Percentiles rank a stretch among this genome's conserved stretches.
Conservation (phyloP, 2,797 vertebrate species). For the Synanceia verrucosa region DNA sequence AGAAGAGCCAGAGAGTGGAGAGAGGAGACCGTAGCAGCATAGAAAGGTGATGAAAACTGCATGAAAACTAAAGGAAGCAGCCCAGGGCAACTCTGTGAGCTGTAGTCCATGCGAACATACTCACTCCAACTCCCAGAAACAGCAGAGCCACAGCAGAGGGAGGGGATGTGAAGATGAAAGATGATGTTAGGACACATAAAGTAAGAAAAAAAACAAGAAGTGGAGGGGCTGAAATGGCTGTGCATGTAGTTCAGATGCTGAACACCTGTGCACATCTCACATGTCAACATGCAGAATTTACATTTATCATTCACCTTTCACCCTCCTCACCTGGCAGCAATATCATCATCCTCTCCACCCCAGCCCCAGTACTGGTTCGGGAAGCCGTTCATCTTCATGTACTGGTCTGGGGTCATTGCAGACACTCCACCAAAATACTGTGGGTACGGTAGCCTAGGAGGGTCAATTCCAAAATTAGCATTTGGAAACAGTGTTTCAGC, state of each 20-base stretch:
- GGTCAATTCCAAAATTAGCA: constrained; percentile 32
- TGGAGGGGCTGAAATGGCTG: constrained; percentile 1
- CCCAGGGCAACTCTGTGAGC: constrained; percentile 36
- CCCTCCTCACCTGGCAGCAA: constrained; percentile 89
- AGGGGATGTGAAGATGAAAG: constrained; percentile 62
- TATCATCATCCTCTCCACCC: constrained; percentile 97
- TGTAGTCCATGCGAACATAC: constrained; percentile 68
- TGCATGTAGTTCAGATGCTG: background rate
- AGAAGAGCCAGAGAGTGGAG: constrained; percentile 48
- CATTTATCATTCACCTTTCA: constrained; percentile 9
- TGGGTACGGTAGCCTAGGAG: constrained; percentile 89
- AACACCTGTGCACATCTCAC: background rate
- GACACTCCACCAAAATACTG: constrained; percentile 97
- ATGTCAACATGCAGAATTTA: constrained; percentile 6
- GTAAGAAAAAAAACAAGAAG: constrained; percentile 11
- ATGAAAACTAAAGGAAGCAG: constrained; percentile 24
- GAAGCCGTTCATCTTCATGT: constrained; percentile 97
- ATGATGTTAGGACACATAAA: constrained; percentile 46
- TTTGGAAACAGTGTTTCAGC: constrained; percentile 24
- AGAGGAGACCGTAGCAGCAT: constrained; percentile 42
- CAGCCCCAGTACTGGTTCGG: constrained; percentile 98
- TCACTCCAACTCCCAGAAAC: constrained; percentile 74
- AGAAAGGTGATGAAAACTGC: constrained; percentile 29
- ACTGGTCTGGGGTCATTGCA: constrained; percentile 94
- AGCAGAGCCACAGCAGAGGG: constrained; percentile 71